Percentiles rank a stretch among this genome's conserved stretches.
phyloP scores from a whole-genome alignment of 92 coral and sea anemone species.

The Pocillopora meandrina region DNA sequence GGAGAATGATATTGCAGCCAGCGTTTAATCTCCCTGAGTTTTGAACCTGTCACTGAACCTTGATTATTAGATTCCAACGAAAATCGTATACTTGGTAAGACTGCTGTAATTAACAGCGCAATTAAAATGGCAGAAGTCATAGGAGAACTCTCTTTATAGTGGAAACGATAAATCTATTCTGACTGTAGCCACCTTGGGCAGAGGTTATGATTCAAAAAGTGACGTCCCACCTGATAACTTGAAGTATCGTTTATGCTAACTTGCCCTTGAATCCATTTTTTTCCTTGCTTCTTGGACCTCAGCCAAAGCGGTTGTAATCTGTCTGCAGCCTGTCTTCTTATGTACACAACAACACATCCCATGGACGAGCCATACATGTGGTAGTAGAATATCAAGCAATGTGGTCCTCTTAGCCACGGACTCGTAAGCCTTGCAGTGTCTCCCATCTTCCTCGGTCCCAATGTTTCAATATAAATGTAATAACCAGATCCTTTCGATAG shows the following conservation, averaged over 20 bases:
- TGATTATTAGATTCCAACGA: too few relatives aligned
- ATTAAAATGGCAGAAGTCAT: too few relatives aligned
- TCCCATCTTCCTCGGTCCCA: constrained; percentile 16
- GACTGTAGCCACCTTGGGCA: too few relatives aligned
- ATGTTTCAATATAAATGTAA: constrained; percentile 54
- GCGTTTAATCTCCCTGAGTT: too few relatives aligned
- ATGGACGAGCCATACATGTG: constrained; percentile 60
- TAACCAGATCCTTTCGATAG: constrained; percentile 15
- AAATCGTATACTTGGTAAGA: too few relatives aligned
- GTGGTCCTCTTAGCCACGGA: constrained; percentile 54
- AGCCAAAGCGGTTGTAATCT: constrained; percentile 44
- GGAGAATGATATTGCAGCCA: too few relatives aligned
- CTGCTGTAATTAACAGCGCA: too few relatives aligned
- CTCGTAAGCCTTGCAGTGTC: constrained; percentile 49
- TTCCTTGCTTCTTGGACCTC: constrained; percentile 41
- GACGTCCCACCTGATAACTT: constrained; percentile 32
- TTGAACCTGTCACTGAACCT: too few relatives aligned
- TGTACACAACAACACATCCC: constrained; percentile 34
- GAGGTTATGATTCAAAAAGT: too few relatives aligned
- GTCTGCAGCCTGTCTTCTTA: constrained; percentile 16
- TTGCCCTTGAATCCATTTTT: constrained; percentile 39
- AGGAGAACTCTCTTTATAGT: too few relatives aligned
- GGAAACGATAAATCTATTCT: too few relatives aligned
- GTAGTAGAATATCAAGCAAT: constrained; percentile 61
- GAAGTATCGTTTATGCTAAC: constrained; percentile 42